Conservation (phyloP, 2,888 invertebrate genomes). For the Litoditis marina region DNA sequence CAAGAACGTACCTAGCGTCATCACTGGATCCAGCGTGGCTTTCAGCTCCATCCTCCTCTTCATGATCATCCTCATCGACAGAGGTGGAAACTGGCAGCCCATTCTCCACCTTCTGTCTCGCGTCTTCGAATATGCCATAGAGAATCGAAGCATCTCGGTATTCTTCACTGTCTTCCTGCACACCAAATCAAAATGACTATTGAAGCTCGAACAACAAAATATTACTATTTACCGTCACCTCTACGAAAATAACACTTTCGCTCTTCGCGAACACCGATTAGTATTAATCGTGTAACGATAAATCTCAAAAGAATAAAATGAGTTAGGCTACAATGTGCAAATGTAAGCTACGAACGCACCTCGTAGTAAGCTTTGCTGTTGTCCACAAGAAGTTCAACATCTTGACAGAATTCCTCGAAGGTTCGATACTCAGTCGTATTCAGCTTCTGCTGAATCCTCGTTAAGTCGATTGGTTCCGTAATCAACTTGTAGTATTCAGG, state of each 20-base stretch:
- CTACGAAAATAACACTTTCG: too few relatives aligned
- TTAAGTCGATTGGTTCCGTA: conserved; percentile 86
- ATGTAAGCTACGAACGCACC: conserved; percentile 63
- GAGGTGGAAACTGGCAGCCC: conserved; percentile 23
- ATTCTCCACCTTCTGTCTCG: conserved; percentile 22
- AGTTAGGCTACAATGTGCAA: not conserved
- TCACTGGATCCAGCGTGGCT: conserved; percentile 11
- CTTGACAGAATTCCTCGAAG: conserved; percentile 82
- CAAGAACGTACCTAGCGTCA: conserved; percentile 17
- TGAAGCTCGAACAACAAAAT: conserved; percentile 2
- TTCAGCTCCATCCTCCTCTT: conserved; percentile 18
- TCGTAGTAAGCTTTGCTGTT: conserved; percentile 94
- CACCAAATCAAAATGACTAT: not conserved
- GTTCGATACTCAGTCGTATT: conserved; percentile 95
- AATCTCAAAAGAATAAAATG: not conserved
- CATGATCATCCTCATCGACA: conserved; percentile 15
- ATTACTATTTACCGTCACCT: too few relatives aligned
- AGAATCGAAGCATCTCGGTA: conserved; percentile 84
- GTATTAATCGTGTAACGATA: too few relatives aligned
- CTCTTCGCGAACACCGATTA: too few relatives aligned
- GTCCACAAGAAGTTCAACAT: conserved; percentile 84
- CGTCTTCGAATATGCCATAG: conserved; percentile 71
- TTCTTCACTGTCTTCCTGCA: conserved; percentile 75
- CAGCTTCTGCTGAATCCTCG: conserved; percentile 90
- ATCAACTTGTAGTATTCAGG: conserved; percentile 73